Evolutionary conservation across 1,140 invertebrate species (phyloP).

Genomic region (Gonatopus flavifemur): DNA sequence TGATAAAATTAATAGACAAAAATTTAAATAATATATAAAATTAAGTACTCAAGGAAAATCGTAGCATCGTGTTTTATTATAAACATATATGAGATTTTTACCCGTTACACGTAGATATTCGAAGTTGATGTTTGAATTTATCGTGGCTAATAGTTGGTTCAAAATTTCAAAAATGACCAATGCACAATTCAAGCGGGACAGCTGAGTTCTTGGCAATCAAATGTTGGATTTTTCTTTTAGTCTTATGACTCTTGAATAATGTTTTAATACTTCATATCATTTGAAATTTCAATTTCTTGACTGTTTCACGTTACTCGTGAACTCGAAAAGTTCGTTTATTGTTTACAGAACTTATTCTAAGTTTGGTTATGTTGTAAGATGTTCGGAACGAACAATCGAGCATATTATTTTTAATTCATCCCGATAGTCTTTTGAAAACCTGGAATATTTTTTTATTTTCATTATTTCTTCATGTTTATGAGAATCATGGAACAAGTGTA

Average conservation of each 20-base stretch:
- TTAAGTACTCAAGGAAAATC: neutral
- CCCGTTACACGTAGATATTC: neutral
- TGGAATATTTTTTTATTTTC: too few relatives aligned
- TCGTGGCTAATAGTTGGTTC: slow-evolving; percentile 39
- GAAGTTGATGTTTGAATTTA: slow-evolving; percentile 40
- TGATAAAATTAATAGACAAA: slow-evolving; percentile 29
- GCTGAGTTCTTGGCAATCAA: slow-evolving; percentile 31
- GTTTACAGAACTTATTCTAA: slow-evolving; percentile 21
- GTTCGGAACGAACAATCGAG: too few relatives aligned
- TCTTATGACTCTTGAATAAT: slow-evolving; percentile 14
- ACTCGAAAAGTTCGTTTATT: slow-evolving; percentile 6
- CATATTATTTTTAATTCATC: too few relatives aligned
- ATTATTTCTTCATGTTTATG: too few relatives aligned
- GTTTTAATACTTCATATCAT: slow-evolving; percentile 2
- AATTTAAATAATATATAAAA: neutral
- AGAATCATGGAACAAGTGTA: too few relatives aligned
- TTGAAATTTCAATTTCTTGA: slow-evolving; percentile 1
- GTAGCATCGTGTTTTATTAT: slow-evolving; percentile 28
- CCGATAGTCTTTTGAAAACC: too few relatives aligned
- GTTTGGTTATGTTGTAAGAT: slow-evolving; percentile 48
- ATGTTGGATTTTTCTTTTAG: slow-evolving; percentile 44
- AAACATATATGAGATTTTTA: neutral
- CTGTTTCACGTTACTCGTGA: neutral
- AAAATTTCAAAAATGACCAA: slow-evolving; percentile 59
- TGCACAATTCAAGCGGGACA: slow-evolving; percentile 51